Conservation (phyloP, 2,797 vertebrate species). For the Balearica regulorum region DNA sequence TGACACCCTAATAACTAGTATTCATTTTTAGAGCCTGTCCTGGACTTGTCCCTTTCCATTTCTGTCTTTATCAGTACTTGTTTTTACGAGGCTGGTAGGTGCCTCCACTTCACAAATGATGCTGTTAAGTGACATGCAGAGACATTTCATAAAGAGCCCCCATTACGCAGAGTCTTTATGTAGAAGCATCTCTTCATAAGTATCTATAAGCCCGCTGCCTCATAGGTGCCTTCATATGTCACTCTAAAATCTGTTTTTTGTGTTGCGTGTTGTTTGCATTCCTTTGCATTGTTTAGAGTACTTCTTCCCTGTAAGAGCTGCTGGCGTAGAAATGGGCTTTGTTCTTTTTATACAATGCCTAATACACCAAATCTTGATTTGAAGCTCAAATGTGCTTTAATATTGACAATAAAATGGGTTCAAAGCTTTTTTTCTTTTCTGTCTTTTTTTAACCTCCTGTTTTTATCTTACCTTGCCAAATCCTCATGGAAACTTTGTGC, state of each 20-base stretch:
- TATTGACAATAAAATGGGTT: not conserved
- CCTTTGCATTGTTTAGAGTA: not conserved
- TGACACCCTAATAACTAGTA: not conserved
- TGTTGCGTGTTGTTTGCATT: not conserved
- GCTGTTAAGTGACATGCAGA: not conserved
- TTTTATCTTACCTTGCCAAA: not conserved
- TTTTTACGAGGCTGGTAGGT: not conserved
- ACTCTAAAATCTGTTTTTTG: conserved; percentile 1
- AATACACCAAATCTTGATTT: not conserved
- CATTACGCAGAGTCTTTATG: not conserved
- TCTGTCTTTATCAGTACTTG: not conserved
- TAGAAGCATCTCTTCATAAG: not conserved
- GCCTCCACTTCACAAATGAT: not conserved
- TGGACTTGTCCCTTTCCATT: not conserved
- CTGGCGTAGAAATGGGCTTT: not conserved
- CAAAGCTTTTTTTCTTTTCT: not conserved
- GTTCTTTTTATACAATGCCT: not conserved
- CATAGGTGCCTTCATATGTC: not conserved
- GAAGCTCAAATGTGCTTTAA: not conserved
- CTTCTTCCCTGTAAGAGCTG: not conserved
- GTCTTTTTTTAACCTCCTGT: not conserved
- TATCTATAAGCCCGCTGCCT: not conserved
- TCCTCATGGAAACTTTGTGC: not conserved
- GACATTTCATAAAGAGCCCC: not conserved
- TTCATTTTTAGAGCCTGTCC: not conserved